Percentiles rank a stretch among this genome's conserved stretches.
These are phyloP conservation scores for Hiodon tergisus DNA, from an alignment of 2,113 vertebrate genomes.

Conservation along the genomic window DNA sequence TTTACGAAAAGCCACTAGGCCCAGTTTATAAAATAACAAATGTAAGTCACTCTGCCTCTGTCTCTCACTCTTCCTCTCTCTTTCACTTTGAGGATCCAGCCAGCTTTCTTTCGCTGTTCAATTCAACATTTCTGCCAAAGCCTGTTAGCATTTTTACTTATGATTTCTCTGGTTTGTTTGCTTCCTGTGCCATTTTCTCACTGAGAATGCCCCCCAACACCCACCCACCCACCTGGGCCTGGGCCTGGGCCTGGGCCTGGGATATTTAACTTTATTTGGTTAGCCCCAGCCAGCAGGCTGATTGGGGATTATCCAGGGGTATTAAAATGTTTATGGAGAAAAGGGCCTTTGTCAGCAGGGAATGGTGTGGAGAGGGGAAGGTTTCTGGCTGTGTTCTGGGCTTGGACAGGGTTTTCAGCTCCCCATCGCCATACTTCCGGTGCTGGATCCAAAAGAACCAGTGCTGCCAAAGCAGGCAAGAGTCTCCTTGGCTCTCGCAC, in stretches of 20 bases:
- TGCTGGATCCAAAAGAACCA: no score
- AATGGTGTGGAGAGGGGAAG: background rate
- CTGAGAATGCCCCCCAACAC: background rate
- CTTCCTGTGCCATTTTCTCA: background rate
- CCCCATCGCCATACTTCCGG: background rate
- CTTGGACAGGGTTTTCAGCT: background rate
- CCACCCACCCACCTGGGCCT: background rate
- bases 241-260: background rate
- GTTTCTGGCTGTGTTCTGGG: background rate
- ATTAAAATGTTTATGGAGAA: conserved; percentile 9
- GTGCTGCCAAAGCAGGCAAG: background rate
- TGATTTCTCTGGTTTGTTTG: background rate
- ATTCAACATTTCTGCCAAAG: background rate
- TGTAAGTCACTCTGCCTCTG: no score
- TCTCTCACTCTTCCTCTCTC: background rate
- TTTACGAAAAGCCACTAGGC: no score
- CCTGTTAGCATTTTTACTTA: no score
- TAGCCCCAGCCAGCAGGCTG: background rate
- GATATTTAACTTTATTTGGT: background rate
- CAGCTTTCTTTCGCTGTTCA: background rate
- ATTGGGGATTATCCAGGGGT: background rate
- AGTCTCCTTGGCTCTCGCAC: background rate
- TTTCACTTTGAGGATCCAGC: background rate
- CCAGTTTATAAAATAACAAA: no score
- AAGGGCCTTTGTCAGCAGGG: conserved; percentile 16